A percentile compares a stretch with the other conserved stretches of the same genome.
phyloP scores from a whole-genome alignment of 2,113 vertebrate genomes.

The Onychostruthus taczanowskii region DNA sequence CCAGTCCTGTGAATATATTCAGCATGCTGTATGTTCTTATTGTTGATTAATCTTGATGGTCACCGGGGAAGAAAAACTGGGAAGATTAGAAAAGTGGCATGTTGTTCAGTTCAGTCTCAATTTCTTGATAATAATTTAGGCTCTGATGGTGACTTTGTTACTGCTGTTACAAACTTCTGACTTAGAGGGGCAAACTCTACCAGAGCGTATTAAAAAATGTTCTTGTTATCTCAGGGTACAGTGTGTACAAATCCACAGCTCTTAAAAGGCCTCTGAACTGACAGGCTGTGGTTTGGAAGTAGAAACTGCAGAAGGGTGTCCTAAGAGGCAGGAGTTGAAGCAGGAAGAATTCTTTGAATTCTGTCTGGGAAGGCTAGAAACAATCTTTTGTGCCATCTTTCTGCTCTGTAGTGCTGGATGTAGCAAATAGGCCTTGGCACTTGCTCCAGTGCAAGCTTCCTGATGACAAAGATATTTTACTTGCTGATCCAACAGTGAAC shows the following conservation, averaged over 20 bases:
- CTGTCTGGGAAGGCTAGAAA: neutral
- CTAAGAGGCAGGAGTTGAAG: neutral
- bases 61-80: neutral
- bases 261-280: neutral
- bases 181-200: neutral
- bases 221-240: neutral
- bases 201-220: neutral
- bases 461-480: neutral
- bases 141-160: neutral
- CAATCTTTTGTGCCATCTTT: neutral
- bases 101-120: neutral
- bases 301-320: neutral
- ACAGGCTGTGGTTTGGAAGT: neutral
- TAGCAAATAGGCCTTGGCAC: neutral
- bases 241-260: neutral
- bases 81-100: neutral
- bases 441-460: neutral
- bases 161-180: neutral
- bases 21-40: neutral
- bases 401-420: neutral
- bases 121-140: neutral
- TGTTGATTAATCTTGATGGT: neutral
- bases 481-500: neutral
- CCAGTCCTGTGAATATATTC: neutral
- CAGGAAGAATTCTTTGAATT: neutral